A percentile compares a stretch with the other conserved stretches of the same genome.
Evolutionary conservation across 2,113 vertebrate species (phyloP).

Genomic region (Amphilophus citrinellus): DNA sequence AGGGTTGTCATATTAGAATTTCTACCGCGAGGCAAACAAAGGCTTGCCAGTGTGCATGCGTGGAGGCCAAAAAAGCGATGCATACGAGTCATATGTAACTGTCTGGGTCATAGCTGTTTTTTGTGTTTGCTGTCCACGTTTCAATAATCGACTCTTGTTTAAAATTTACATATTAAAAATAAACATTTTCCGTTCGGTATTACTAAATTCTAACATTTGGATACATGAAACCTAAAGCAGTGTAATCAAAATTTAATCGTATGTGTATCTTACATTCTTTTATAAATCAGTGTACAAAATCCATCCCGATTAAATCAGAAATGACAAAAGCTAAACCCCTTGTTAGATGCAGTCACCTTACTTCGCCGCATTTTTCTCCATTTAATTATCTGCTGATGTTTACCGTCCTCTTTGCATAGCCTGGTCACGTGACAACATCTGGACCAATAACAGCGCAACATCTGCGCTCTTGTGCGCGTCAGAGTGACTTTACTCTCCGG

Average conservation of each 20-base stretch:
- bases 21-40: slow-evolving; percentile 19
- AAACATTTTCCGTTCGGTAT: neutral
- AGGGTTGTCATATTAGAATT: neutral
- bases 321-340: slow-evolving; percentile 23
- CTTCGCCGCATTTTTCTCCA: slow-evolving; percentile 77
- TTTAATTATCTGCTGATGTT: slow-evolving; percentile 87
- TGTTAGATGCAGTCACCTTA: slow-evolving; percentile 57
- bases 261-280: neutral
- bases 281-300: neutral
- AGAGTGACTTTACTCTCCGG: slow-evolving; percentile 85
- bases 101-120: neutral
- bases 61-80: slow-evolving; percentile 9
- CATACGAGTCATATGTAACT: neutral
- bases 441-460: slow-evolving; percentile 85
- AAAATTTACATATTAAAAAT: neutral
- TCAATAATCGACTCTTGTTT: neutral
- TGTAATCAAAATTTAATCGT: neutral
- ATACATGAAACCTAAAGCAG: neutral
- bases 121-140: neutral
- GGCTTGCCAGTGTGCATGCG: slow-evolving; percentile 11
- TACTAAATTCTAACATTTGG: neutral
- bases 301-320: slow-evolving; percentile 9
- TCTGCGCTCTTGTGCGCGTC: slow-evolving; percentile 89
- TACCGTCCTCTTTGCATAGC: slow-evolving; percentile 92
- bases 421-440: slow-evolving; percentile 83